Base-by-base conservation (phyloP, 2,888 invertebrate species). In the Opisthograptis luteolata region DNA sequence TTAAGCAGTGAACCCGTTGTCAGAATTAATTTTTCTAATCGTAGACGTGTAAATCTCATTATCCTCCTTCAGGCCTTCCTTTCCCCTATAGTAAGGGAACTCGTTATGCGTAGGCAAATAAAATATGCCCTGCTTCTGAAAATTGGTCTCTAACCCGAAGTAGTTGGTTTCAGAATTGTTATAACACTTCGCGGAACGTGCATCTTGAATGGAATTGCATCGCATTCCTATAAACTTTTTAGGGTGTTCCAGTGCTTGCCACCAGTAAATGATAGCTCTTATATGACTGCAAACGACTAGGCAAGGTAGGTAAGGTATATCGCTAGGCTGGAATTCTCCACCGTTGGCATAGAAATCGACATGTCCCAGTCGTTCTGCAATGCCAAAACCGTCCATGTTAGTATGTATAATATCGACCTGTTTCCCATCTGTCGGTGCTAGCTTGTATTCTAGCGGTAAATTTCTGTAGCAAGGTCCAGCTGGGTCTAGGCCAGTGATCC, bases 321-420 rank as follows among this genome's bases (percentile, higher is more conserved):
- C 88, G 0, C 81, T 34, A 0, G 89, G 89, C 55, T 90, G 90
- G 14, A 64, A 90, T 35, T 90, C 90, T 0, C 89, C 90, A 0
- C 90, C 90, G 10, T 90, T 90, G 0, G 76, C 85, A 25, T 90
- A 90, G 28, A 81, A 80, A 25, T 90, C 90, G 0, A 90, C 58
- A 44, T 89, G 87, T 0, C 88, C 89, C 0, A 88, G 30, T 0
- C 72, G 62, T 37, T 88, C 84, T 0, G 90, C 87, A 2, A 83
- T 87, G 0, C 90, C 90, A 42, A 90, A 90, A 0, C 89, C 90
- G 17, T 90, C 90, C 1, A 90, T 89, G 46, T 90, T 90, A 0
- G 90, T 88, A 20, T 90, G 90, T 0, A 90, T 25, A 0, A 87
- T 64, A 27, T 89, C 88, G 0, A 89, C 87, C 37, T 58, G 66